Conservation (phyloP, 2,888 invertebrate species). For the Torymus texanus region DNA sequence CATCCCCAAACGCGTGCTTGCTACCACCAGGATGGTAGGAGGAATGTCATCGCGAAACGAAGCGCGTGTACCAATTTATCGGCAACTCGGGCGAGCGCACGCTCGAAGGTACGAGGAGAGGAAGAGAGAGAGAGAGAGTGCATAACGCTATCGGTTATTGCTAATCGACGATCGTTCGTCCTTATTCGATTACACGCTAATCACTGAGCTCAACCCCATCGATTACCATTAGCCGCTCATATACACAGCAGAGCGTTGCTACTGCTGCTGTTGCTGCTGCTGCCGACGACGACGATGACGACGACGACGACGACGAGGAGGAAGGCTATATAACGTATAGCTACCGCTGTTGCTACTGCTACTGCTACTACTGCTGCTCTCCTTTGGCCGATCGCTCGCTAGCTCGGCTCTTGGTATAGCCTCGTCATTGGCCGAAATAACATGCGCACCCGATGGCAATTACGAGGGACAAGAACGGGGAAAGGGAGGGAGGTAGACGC, state of each 20-base stretch:
- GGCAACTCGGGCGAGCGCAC: constrained; percentile 53
- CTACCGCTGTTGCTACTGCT: not conserved
- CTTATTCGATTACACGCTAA: constrained; percentile 71
- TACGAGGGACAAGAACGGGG: constrained; percentile 8
- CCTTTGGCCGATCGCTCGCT: not conserved
- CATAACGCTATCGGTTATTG: constrained; percentile 66
- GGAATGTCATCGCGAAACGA: constrained; percentile 49
- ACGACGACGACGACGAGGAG: constrained; percentile 23
- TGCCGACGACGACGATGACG: constrained; percentile 2
- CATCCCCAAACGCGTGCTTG: too few species aligned
- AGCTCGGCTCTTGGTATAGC: constrained; percentile 14
- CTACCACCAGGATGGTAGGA: not conserved
- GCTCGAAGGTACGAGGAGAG: constrained; percentile 1
- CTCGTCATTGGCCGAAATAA: constrained; percentile 39
- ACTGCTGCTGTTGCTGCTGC: not conserved
- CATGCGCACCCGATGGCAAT: constrained; percentile 25
- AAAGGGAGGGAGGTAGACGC: too few species aligned
- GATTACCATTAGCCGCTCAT: constrained; percentile 53
- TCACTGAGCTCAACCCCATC: constrained; percentile 63
- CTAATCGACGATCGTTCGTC: constrained; percentile 70
- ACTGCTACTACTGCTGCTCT: not conserved
- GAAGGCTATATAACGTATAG: not conserved
- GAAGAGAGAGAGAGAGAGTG: constrained; percentile 55
- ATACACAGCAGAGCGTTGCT: not conserved
- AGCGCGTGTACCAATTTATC: constrained; percentile 65